Conservation (phyloP, 1,140 invertebrate genomes). For the Helicorthomorpha holstii region DNA sequence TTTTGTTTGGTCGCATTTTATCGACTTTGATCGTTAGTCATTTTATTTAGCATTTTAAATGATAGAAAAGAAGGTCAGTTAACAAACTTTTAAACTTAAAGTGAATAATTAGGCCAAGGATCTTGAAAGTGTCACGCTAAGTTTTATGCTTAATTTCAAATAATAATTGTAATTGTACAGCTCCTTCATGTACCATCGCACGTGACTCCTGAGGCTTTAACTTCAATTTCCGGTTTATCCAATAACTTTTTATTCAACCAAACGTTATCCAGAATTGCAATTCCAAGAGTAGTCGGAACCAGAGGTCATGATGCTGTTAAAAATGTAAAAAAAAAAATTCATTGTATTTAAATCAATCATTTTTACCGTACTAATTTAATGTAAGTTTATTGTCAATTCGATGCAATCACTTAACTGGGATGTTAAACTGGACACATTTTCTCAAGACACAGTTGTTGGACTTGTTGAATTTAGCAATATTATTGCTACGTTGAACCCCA, state of each 20-base stretch:
- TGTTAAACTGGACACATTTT: slow-evolving; percentile 59
- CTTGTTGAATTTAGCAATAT: slow-evolving; percentile 64
- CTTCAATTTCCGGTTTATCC: neutral
- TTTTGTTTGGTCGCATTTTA: no score
- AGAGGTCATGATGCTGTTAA: slow-evolving; percentile 32
- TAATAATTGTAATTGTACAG: no score
- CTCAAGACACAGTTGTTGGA: slow-evolving; percentile 53
- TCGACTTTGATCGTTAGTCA: no score
- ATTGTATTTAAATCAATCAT: no score
- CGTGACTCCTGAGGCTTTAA: neutral
- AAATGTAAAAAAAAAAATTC: neutral
- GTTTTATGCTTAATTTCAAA: no score
- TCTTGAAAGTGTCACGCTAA: no score
- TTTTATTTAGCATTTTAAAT: no score
- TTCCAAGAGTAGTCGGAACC: slow-evolving; percentile 15
- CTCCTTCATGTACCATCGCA: neutral
- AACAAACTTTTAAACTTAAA: no score
- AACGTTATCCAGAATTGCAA: slow-evolving; percentile 14
- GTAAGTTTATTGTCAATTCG: slow-evolving; percentile 48
- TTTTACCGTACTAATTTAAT: no score
- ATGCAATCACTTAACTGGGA: slow-evolving; percentile 51
- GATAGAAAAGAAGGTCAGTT: no score
- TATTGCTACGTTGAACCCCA: slow-evolving; percentile 62
- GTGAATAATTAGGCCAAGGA: no score
- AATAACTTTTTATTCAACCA: neutral